phyloP scores from a whole-genome alignment of 2,797 vertebrate genomes.

The Hydrolagus colliei region DNA sequence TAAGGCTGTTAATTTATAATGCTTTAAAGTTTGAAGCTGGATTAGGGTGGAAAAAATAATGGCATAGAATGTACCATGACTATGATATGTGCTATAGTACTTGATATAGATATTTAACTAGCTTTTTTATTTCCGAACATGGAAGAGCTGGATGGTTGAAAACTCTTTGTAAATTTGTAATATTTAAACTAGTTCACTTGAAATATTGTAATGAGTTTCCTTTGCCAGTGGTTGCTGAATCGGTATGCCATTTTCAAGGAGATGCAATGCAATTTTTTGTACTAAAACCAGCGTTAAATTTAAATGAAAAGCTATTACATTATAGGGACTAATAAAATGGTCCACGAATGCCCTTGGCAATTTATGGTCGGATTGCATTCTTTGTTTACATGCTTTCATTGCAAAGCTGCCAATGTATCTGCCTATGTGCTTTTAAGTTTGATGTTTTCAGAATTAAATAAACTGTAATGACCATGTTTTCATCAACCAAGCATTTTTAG shows the following conservation, averaged over 20 bases:
- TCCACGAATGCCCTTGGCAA: background rate
- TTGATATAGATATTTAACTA: conserved; percentile 9
- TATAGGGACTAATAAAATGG: conserved; percentile 10
- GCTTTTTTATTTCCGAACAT: conserved; percentile 24
- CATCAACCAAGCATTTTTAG: conserved; percentile 17
- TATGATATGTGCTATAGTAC: background rate
- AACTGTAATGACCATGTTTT: conserved; percentile 21
- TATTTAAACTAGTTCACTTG: conserved; percentile 28
- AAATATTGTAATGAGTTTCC: background rate
- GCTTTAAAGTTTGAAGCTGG: conserved; percentile 17
- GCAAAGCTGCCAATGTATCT: background rate
- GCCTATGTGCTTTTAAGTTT: background rate
- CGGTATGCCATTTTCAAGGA: conserved; percentile 12
- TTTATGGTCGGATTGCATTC: background rate
- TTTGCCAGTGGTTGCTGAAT: conserved; percentile 18
- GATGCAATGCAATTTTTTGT: conserved; percentile 17
- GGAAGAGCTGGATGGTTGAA: background rate
- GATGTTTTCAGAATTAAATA: conserved; percentile 18
- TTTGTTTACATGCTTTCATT: background rate
- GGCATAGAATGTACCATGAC: background rate
- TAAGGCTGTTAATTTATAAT: conserved; percentile 24
- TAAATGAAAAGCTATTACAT: conserved; percentile 9
- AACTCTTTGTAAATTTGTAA: conserved; percentile 29
- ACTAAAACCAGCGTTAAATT: background rate
- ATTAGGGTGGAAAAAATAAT: conserved; percentile 4